These are phyloP conservation scores for Anguilla pacifica DNA, from an alignment of 2,797 vertebrate genomes.

Conservation along the genomic window DNA sequence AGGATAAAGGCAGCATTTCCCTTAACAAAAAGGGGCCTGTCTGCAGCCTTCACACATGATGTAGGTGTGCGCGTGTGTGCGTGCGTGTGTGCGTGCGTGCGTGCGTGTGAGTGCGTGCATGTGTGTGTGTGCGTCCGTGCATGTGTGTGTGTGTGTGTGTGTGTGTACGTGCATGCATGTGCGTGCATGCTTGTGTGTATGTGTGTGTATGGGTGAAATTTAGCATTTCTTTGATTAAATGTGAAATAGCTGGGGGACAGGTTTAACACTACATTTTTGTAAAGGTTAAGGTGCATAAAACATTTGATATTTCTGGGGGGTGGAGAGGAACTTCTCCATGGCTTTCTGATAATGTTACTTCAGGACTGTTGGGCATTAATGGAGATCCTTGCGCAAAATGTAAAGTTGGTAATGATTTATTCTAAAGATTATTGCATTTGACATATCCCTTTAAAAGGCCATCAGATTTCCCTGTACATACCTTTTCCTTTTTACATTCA, in stretches of 20 bases:
- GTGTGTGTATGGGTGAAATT: not conserved
- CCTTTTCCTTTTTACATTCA: not conserved
- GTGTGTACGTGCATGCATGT: not conserved
- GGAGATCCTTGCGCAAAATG: not conserved
- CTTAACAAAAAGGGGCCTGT: not conserved
- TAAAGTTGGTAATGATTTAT: not conserved
- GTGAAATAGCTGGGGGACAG: not conserved
- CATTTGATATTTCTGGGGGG: not conserved
- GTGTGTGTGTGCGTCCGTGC: too few species aligned
- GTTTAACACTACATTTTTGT: not conserved
- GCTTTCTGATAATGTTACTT: not conserved
- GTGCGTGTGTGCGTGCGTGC: not conserved
- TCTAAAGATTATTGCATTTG: not conserved
- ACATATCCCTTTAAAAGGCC: not conserved
- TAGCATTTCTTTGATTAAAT: not conserved
- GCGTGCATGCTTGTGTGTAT: constrained; percentile 11
- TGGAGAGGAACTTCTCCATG: not conserved
- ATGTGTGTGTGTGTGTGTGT: not conserved
- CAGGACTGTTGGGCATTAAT: not conserved
- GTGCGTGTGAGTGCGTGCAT: not conserved
- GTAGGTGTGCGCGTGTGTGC: not conserved
- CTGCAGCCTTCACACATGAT: not conserved
- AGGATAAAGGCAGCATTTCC: not conserved
- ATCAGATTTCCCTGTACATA: not conserved
- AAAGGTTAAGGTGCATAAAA: not conserved